Conservation (phyloP, 2,113 vertebrate species). For the Grammomys dolichurus region DNA sequence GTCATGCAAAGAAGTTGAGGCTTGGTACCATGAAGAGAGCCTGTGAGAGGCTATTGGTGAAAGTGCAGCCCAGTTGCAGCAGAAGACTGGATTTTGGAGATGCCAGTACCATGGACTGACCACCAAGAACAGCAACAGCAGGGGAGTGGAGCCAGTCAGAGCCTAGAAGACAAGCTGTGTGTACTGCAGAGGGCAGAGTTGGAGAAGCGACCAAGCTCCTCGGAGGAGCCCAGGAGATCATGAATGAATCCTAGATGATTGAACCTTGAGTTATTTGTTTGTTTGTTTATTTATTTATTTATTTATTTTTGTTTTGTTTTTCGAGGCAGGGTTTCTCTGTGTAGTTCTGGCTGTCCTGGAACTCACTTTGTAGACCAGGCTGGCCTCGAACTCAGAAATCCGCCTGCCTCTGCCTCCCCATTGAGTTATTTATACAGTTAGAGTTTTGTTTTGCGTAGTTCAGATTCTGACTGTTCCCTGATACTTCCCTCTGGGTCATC, state of each 20-base stretch:
- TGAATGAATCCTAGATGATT: not conserved
- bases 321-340: too few species aligned
- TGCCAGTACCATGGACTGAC: not conserved
- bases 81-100: not conserved
- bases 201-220: not conserved
- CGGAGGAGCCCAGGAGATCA: not conserved
- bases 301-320: too few species aligned
- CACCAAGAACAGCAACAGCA: not conserved
- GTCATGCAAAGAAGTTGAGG: not conserved
- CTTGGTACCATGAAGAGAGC: not conserved
- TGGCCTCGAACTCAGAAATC: too few species aligned
- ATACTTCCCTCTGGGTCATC: conserved; percentile 89
- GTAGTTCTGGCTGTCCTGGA: too few species aligned
- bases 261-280: not conserved
- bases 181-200: not conserved
- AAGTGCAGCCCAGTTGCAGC: not conserved
- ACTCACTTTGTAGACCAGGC: too few species aligned
- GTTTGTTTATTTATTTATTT: too few species aligned
- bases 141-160: not conserved
- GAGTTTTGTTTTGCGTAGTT: not conserved
- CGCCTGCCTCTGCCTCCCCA: too few species aligned
- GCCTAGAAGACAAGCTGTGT: not conserved
- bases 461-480: not conserved
- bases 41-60: not conserved
- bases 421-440: not conserved